A percentile compares a stretch with the other conserved stretches of the same genome.
These are phyloP conservation scores for Linyphia triangularis DNA, from an alignment of 2,888 invertebrate species.

Conservation along the genomic window DNA sequence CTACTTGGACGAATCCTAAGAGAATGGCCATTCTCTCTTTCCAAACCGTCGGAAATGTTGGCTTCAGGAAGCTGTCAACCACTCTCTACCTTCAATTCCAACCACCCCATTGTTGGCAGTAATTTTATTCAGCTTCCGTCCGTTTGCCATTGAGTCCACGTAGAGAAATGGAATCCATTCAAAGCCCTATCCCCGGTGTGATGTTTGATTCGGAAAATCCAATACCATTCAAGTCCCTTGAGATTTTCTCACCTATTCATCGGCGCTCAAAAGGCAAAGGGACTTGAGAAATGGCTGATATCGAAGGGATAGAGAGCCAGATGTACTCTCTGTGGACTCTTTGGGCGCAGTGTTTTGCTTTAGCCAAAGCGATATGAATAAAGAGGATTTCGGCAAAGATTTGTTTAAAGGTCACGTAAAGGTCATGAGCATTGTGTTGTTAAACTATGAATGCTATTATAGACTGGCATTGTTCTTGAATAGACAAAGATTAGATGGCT, in stretches of 20 bases:
- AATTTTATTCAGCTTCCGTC: slow-evolving; percentile 64
- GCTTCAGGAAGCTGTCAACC: slow-evolving; percentile 29
- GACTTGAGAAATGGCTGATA: slow-evolving; percentile 48
- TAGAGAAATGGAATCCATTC: slow-evolving; percentile 60
- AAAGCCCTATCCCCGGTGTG: slow-evolving; percentile 28
- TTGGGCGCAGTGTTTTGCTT: slow-evolving; percentile 6
- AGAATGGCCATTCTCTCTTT: too few relatives aligned
- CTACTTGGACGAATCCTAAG: too few relatives aligned
- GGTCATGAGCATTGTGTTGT: too few relatives aligned
- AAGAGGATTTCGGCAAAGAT: neutral
- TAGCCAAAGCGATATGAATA: neutral
- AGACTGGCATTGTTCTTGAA: too few relatives aligned
- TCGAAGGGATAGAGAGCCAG: slow-evolving; percentile 17
- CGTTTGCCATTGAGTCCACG: slow-evolving; percentile 13
- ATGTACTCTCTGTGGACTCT: neutral
- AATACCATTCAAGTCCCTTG: slow-evolving; percentile 52
- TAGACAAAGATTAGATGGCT: too few relatives aligned
- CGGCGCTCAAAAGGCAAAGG: slow-evolving; percentile 36
- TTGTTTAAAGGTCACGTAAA: neutral
- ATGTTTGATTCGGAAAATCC: slow-evolving; percentile 62
- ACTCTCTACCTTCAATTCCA: slow-evolving; percentile 9
- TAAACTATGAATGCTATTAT: too few relatives aligned
- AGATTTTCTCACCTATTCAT: slow-evolving; percentile 40
- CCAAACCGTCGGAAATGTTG: neutral
- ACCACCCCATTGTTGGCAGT: slow-evolving; percentile 40